Evolutionary conservation across 2,888 invertebrate genomes (phyloP), one percentile per base, ranked within the genome.

Genomic region (Lordiphosa andalusiaca): DNA sequence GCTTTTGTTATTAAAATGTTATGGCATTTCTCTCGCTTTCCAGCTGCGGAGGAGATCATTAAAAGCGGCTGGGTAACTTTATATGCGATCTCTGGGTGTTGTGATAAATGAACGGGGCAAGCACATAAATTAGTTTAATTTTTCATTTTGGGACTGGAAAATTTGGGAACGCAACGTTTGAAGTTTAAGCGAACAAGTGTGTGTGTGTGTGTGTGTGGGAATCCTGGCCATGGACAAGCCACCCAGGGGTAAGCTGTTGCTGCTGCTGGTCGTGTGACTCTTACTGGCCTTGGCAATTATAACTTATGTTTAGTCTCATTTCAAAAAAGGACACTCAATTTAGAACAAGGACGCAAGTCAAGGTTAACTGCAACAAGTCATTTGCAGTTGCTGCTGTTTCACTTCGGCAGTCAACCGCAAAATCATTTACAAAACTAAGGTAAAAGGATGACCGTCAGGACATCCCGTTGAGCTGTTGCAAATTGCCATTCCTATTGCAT

Each of bases 1-100:
- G 69, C 81, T 77, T 53, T 83, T 85, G 81, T 84, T 84, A 84
- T 84, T 84, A 84, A 84, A 84, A 85, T 84, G 85, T 84, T 84
- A 86, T 86, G 80, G 84, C 83, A 72, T 84, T 85, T 75, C 83
- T 83, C 84, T 83, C 81, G 84, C 80, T 80, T 76, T 71, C 69
- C 76, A 73, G 82, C 84, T 82, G 80, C 0, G 66, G 19, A 30
- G 21, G 39, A 25, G 52, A 56, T 77, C 73, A 64, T 72, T 72
- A 72, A 30, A 44, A 16, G 25, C 19, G 42, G 23, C 19, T 12
- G 23, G 16, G 48, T 10, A 35, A n/a, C 10, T 65, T 48, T 39
- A 56, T 62, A 44, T 53, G 44, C 23, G 10, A 39, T 19, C 36
- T 36, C 44, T 23, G 37, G 71, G 80, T 74, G 84, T 84, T 71